Conservation (phyloP, 2,113 vertebrate genomes). For the Corvus cornix region DNA sequence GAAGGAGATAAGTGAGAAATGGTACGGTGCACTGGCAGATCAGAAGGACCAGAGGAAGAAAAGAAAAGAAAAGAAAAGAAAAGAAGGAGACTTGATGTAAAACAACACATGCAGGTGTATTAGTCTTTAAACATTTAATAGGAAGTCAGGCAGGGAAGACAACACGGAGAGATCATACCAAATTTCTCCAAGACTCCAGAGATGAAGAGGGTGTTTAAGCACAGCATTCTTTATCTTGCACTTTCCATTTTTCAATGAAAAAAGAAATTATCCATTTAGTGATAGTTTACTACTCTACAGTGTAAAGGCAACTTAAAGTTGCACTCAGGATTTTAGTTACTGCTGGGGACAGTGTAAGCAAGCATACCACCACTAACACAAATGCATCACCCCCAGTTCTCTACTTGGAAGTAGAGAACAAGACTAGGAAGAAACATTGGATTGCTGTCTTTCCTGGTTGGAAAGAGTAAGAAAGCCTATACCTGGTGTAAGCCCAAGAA, state of each 20-base stretch:
- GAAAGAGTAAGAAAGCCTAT: neutral
- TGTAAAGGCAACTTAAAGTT: neutral
- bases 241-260: neutral
- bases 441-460: neutral
- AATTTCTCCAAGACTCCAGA: neutral
- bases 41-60: neutral
- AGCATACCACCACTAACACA: neutral
- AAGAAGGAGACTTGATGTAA: neutral
- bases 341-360: neutral
- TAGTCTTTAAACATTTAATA: neutral
- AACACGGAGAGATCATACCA: rapidly evolving
- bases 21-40: neutral
- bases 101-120: neutral
- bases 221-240: neutral
- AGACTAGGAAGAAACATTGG: neutral
- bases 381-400: neutral
- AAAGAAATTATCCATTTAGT: neutral
- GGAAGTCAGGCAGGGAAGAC: neutral
- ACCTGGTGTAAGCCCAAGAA: neutral
- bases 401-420: neutral
- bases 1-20: neutral
- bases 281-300: neutral
- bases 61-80: neutral
- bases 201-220: neutral
- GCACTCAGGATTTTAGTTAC: neutral